Percentiles rank a stretch among this genome's conserved stretches.
Conservation (phyloP, 2,888 invertebrate genomes). For the Drosophila borborema region DNA sequence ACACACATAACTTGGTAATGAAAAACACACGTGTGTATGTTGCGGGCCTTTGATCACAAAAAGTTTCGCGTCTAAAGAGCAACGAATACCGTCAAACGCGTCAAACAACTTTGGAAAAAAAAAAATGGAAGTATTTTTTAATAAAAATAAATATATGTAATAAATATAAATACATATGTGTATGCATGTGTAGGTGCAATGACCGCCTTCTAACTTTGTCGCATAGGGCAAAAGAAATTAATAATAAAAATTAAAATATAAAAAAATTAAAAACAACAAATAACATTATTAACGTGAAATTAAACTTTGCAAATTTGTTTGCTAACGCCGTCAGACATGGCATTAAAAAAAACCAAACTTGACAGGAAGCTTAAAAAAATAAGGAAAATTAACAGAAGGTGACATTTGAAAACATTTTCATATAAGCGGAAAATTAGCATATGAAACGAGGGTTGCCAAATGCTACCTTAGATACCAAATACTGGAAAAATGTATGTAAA, state of each 20-base stretch:
- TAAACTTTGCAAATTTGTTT: constrained; percentile 73
- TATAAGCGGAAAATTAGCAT: not conserved
- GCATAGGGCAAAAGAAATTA: constrained; percentile 31
- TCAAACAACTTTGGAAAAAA: constrained; percentile 32
- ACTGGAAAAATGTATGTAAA: too few species aligned
- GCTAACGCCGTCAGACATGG: constrained; percentile 17
- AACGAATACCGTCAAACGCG: constrained; percentile 39
- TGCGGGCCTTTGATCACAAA: constrained; percentile 69
- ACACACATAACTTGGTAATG: constrained; percentile 56
- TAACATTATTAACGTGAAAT: constrained; percentile 78
- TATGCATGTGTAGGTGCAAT: constrained; percentile 29
- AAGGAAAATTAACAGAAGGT: not conserved
- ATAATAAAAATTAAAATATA: constrained; percentile 32
- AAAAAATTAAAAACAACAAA: constrained; percentile 21
- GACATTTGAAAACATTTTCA: constrained; percentile 7
- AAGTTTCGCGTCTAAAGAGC: constrained; percentile 57
- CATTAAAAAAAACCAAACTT: constrained; percentile 3
- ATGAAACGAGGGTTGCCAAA: not conserved
- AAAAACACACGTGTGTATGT: constrained; percentile 28
- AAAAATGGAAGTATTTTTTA: constrained; percentile 33
- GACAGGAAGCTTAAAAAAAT: not conserved
- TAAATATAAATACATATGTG: not conserved
- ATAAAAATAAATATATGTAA: constrained; percentile 19
- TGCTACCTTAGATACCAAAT: too few species aligned
- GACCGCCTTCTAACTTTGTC: constrained; percentile 47